Base-by-base conservation (phyloP, 2,797 vertebrate genomes). In the Dermochelys coriacea region DNA sequence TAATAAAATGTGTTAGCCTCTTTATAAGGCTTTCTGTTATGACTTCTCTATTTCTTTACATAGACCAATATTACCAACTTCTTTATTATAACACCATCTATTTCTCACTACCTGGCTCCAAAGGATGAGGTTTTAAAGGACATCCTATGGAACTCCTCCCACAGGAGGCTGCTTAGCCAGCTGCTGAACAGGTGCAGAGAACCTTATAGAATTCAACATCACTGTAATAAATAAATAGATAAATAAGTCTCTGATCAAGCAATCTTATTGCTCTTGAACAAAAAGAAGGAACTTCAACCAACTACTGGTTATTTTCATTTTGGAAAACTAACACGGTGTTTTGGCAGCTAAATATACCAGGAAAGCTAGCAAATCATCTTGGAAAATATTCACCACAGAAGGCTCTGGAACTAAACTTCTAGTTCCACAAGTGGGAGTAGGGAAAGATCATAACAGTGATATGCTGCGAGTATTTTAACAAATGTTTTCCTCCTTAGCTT, bases 341-440 rank as follows among this genome's bases (percentile, higher is more conserved):
- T 68, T 88, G 88, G 47, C 54, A 90, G 47, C 50, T 90, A 37
- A 80, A 77, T 64, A 87, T 27, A 93, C n/a, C 80, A 86, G 90
- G 11, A 29, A 0, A 0, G 29, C 54, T 77, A 23, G 45, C 59
- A 4, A 82, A 64, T 25, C 51, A 45, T 1, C 1, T 21, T 21
- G 50, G 37, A 87, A 74, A 4, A 31, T 49, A 78, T 81, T 41
- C 5, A 61, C 82, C 77, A 86, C 75, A 79, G 61, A 71, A 80
- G 18, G 25, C 2, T 91, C 64, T 81, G 54, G 1, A 3, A 89
- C 23, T 31, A 31, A 86, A 23, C 37, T 74, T 84, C 75, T 89
- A 50, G 61, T 80, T 94, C 21, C 37, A 84, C 9, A 55, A 90
- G n/a, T 34, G 3, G 27, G 45, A 74, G 41, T 45, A 45, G 21